Conservation (phyloP, 1,140 invertebrate genomes). For the Neomicropteryx cornuta region DNA sequence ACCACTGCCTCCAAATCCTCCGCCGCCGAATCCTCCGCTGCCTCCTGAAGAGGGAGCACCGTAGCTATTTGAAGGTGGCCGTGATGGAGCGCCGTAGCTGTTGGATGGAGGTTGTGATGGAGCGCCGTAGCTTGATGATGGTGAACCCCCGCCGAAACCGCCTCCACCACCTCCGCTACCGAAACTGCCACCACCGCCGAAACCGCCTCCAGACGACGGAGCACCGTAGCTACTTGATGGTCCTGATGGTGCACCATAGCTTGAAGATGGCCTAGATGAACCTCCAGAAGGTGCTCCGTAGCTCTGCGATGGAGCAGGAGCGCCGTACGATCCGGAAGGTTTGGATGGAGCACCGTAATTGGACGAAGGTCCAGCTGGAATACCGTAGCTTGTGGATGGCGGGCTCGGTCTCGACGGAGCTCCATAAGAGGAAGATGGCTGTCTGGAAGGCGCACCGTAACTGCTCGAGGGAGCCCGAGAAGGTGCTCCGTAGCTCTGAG, state of each 20-base stretch:
- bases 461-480: conserved; percentile 4
- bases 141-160: conserved; percentile 16
- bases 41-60: conserved; percentile 39
- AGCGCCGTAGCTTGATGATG: conserved; percentile 28
- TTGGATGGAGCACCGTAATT: conserved; percentile 24
- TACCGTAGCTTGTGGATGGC: conserved; percentile 34
- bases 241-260: conserved; percentile 21
- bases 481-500: conserved; percentile 15
- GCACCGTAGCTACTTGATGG: conserved; percentile 33
- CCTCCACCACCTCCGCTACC: conserved; percentile 20
- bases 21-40: conserved; percentile 11
- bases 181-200: conserved; percentile 21
- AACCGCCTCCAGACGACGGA: conserved; percentile 18
- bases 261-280: conserved; percentile 21
- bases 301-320: conserved; percentile 27
- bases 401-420: conserved; percentile 15
- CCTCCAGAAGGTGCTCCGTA: conserved; percentile 31
- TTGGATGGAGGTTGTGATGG: conserved; percentile 24
- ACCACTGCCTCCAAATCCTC: conserved; percentile 8
- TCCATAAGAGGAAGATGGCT: conserved; percentile 24
- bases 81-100: conserved; percentile 25
- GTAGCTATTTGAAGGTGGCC: conserved; percentile 23
- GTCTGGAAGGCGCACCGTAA: conserved; percentile 15
- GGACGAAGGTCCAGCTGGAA: conserved; percentile 24
- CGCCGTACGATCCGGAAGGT: conserved; percentile 24